Evolutionary conservation across 2,888 invertebrate species (phyloP), one percentile per base, ranked within the genome.

Genomic region (Platycheirus albimanus): DNA sequence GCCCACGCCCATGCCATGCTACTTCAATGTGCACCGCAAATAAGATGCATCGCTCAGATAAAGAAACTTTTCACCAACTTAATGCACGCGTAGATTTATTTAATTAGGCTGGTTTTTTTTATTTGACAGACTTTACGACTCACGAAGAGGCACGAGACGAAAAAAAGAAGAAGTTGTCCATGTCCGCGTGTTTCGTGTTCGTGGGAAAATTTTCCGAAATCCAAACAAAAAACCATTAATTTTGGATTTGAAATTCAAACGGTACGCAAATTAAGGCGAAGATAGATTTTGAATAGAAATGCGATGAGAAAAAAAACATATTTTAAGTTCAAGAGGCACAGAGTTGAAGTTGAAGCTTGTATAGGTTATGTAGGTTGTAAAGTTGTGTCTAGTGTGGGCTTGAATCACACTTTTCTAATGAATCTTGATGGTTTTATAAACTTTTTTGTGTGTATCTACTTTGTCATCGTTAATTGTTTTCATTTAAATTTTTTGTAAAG

Each of bases 1-100:
- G 28, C 51, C 58, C 58, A 58, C 58, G 28, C 41, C 13, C 33
- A 11, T 11, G 17, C 33, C n/a, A 4, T 20, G 47, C 47, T 7
- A 38, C 38, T 58, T 58, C 15, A 58, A 41, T 15, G 11, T 41
- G 28, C 41, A 41, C 6, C 58, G 58, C 58, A 41, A 58, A 58
- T 58, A 58, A 58, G 58, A 58, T 58, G 58, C 58, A 58, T 58
- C 15, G 15, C 33, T 20, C 19, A 66, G 30, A 58, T 45, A 24
- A 41, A 41, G 56, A 47, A 79, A 79, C 74, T 74, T 79, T 79
- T 74, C 74, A 61, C 28, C 11, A 69, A 69, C 67, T 74, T 61
- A 63, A 77, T 33, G 74, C 74, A 24, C 63, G 74, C 79, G 54
- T 74, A 63, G 52, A 41, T 47, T 4, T 6, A 69, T 79, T 79